Evolutionary conservation across 2,888 invertebrate species (phyloP).

Genomic region (Papilio protenor): DNA sequence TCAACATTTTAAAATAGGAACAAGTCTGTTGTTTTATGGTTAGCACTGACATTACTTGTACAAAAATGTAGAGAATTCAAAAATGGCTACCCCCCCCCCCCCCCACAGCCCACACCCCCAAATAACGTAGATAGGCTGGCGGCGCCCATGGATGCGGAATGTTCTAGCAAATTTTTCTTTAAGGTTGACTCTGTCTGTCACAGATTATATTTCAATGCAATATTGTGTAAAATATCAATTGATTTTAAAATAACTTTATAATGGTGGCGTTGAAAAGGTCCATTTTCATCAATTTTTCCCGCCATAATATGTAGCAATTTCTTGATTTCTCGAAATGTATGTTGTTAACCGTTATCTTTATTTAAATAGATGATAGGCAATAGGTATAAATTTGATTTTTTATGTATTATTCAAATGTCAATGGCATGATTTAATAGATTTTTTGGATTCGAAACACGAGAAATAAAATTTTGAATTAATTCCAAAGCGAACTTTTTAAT

Average conservation of each 20-base stretch:
- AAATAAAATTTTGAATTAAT: not conserved
- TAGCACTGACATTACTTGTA: not conserved
- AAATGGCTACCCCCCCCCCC: too few relatives aligned
- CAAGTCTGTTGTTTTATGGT: not conserved
- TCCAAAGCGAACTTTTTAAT: not conserved
- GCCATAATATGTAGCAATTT: not conserved
- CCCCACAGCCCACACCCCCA: too few relatives aligned
- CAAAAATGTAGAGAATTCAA: not conserved
- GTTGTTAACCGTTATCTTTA: not conserved
- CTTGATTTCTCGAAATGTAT: not conserved
- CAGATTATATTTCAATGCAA: too few relatives aligned
- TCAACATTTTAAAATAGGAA: conserved; percentile 32
- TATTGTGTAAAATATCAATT: not conserved
- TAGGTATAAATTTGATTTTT: not conserved
- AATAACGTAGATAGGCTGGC: too few relatives aligned
- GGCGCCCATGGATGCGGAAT: not conserved
- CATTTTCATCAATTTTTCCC: not conserved
- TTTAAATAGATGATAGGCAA: not conserved
- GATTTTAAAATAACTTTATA: too few relatives aligned
- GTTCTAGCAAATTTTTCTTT: not conserved
- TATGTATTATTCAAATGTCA: not conserved
- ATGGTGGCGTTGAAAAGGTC: not conserved
- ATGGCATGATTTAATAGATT: not conserved
- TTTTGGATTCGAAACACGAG: not conserved
- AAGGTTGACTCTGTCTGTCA: too few relatives aligned